Percentiles rank a stretch among this genome's conserved stretches.
Evolutionary conservation across 2,113 vertebrate species (phyloP).

Genomic region (Eptesicus fuscus): DNA sequence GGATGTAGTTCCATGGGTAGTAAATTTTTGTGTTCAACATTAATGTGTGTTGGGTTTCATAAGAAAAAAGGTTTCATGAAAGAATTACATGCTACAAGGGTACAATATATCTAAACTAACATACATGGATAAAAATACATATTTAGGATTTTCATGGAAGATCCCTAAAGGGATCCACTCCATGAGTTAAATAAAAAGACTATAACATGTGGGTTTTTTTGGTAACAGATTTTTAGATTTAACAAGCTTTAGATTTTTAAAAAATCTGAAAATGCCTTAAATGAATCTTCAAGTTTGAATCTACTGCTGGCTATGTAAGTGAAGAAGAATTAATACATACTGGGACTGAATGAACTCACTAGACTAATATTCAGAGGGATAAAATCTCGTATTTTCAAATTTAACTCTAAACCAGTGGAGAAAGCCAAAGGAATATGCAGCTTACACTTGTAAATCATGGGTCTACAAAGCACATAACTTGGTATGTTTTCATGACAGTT

Average conservation of each 20-base stretch:
- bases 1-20: background rate
- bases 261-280: background rate
- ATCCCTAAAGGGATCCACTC: background rate
- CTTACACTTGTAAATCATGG: slow-evolving; percentile 15
- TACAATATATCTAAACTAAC: background rate
- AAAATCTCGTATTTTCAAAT: slow-evolving; percentile 51
- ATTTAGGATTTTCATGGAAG: slow-evolving; percentile 1
- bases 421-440: slow-evolving; percentile 48
- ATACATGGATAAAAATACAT: background rate
- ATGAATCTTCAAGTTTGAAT: background rate
- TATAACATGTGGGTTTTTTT: background rate
- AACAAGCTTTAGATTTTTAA: background rate
- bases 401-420: slow-evolving; percentile 26
- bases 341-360: slow-evolving; percentile 27
- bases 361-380: slow-evolving; percentile 4
- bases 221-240: background rate
- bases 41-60: background rate
- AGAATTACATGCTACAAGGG: background rate
- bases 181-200: background rate
- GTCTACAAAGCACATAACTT: slow-evolving; percentile 7
- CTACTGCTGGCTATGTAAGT: background rate
- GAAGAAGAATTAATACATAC: background rate
- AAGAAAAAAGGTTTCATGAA: background rate
- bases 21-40: background rate
- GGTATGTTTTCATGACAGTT: slow-evolving; percentile 57